Evolutionary conservation across 2,113 vertebrate species (phyloP).

Genomic region (Cyprinus carpio): DNA sequence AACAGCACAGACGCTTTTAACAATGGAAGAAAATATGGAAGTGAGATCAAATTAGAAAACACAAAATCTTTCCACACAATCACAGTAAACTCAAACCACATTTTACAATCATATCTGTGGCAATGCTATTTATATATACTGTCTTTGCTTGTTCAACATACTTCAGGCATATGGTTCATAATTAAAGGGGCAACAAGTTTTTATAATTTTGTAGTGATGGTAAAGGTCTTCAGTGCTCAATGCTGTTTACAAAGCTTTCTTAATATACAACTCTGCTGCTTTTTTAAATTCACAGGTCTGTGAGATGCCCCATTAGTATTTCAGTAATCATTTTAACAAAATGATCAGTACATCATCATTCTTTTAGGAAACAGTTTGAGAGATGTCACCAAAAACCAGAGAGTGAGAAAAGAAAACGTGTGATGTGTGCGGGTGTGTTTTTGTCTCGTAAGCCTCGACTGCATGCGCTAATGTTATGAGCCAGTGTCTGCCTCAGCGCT

Average conservation of each 20-base stretch:
- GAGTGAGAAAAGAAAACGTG: background rate
- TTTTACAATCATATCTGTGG: conserved; percentile 25
- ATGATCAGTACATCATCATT: background rate
- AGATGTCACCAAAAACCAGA: background rate
- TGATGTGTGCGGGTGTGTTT: background rate
- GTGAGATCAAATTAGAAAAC: conserved; percentile 9
- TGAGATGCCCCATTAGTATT: background rate
- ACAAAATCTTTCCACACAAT: conserved; percentile 20
- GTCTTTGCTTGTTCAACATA: background rate
- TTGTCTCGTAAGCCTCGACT: background rate
- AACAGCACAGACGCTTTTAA: conserved; percentile 32
- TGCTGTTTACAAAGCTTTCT: background rate
- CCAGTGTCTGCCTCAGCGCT: conserved; percentile 63
- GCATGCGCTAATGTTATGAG: background rate
- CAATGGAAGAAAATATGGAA: background rate
- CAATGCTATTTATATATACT: background rate
- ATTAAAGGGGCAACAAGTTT: background rate
- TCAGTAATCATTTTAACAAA: background rate
- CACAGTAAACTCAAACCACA: background rate
- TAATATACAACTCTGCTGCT: background rate
- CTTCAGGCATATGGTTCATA: background rate
- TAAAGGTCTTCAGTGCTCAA: background rate
- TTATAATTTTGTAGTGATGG: background rate
- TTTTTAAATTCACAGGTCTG: background rate
- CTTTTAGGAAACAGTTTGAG: background rate